Evolutionary conservation across 2,888 invertebrate species (phyloP).

Genomic region (Aleiodes alternator): DNA sequence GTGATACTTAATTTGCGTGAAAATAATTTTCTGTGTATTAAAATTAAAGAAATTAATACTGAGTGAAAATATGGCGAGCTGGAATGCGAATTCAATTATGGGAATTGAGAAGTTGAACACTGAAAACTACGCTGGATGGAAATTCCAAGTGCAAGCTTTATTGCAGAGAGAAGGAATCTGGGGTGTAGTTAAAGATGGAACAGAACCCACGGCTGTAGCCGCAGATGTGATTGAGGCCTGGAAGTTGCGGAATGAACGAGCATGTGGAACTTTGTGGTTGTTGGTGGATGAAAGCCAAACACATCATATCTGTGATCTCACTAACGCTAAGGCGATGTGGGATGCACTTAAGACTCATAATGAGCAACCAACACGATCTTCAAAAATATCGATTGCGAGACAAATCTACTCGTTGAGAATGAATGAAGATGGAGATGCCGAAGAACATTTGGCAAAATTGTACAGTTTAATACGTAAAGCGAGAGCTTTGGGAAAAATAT

Average conservation of each 20-base stretch:
- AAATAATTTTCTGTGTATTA: no score
- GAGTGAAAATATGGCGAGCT: no score
- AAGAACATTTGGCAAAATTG: conserved; percentile 55
- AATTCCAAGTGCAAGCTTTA: conserved; percentile 7
- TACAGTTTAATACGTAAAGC: conserved; percentile 51
- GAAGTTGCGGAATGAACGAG: background rate
- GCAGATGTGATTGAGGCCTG: background rate
- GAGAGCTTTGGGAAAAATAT: conserved; percentile 52
- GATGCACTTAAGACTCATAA: conserved; percentile 49
- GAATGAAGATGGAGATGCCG: conserved; percentile 51
- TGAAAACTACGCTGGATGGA: background rate
- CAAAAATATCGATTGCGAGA: conserved; percentile 47
- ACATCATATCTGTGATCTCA: conserved; percentile 45
- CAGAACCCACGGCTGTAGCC: background rate
- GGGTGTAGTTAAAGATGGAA: background rate
- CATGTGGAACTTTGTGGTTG: conserved; percentile 48
- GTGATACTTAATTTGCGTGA: no score
- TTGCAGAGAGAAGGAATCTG: background rate
- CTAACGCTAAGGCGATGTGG: conserved; percentile 51
- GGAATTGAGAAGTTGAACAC: background rate
- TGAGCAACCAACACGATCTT: conserved; percentile 51
- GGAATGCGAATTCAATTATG: background rate
- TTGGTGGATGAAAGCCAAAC: conserved; percentile 49
- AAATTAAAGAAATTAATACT: no score
- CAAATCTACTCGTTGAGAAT: conserved; percentile 49